Evolutionary conservation across 64 coral and sea anemone genomes (phyloP).

Genomic region (Actinia equina): DNA sequence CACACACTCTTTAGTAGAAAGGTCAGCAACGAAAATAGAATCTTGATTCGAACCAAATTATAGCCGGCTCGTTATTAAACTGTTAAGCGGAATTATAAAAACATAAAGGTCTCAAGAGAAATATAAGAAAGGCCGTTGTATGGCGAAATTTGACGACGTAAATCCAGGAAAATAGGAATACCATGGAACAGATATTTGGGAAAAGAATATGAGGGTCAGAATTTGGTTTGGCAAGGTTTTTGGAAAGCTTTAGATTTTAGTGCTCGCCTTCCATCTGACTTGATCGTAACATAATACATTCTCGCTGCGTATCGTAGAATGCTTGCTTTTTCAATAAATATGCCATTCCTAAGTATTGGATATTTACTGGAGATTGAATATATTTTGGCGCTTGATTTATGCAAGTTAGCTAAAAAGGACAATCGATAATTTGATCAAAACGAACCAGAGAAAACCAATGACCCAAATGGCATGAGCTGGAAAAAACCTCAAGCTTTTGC

Average conservation of each 20-base stretch:
- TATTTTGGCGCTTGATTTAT: not conserved
- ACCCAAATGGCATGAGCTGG: not conserved
- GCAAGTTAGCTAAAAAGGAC: not conserved
- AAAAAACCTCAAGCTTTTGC: not conserved
- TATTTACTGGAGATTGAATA: not conserved
- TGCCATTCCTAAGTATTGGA: not conserved
- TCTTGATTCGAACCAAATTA: not conserved
- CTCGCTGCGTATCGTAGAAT: not conserved
- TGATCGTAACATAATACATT: not conserved
- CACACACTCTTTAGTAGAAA: not conserved
- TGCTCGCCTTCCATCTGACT: too few species aligned
- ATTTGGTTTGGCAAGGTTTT: not conserved
- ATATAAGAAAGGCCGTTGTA: not conserved
- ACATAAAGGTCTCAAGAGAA: not conserved
- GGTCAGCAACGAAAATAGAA: not conserved
- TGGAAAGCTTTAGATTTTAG: not conserved
- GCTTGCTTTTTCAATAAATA: not conserved
- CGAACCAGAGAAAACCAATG: not conserved
- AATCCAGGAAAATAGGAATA: not conserved
- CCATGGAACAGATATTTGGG: not conserved
- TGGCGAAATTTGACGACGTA: not conserved
- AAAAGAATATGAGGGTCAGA: not conserved
- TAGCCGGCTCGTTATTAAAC: not conserved
- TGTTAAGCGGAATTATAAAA: not conserved
- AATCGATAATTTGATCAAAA: slow-evolving; percentile 2